Conservation (phyloP, 2,113 vertebrate genomes). For the Tachuris rubrigastra region DNA sequence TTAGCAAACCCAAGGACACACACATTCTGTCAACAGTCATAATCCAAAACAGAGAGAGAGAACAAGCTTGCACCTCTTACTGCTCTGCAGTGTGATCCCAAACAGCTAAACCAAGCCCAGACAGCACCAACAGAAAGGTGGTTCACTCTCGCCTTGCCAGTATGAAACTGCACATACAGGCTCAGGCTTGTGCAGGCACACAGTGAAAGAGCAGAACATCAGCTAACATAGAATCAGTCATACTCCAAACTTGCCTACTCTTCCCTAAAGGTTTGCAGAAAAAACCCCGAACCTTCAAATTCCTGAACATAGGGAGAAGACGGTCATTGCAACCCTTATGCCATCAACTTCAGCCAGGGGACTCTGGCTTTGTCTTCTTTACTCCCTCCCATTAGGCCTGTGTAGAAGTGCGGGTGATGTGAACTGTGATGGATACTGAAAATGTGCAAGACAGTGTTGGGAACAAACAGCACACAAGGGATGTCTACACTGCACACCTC, state of each 20-base stretch:
- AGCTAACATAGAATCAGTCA: neutral
- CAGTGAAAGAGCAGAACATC: neutral
- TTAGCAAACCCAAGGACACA: neutral
- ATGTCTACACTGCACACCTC: neutral
- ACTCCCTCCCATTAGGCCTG: neutral
- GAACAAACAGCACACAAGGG: neutral
- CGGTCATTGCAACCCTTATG: neutral
- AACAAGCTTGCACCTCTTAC: neutral
- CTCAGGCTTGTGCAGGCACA: neutral
- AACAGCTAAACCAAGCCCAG: neutral
- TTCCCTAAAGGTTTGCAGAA: neutral
- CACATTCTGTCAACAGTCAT: neutral
- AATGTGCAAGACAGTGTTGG: neutral
- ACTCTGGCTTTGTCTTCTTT: neutral
- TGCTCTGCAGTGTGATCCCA: neutral
- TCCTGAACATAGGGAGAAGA: neutral
- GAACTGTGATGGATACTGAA: neutral
- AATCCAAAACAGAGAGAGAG: neutral
- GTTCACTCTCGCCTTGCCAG: neutral
- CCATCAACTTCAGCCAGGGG: neutral
- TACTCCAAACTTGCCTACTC: neutral
- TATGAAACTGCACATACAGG: neutral
- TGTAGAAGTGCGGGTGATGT: neutral
- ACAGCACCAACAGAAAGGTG: neutral
- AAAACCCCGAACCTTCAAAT: neutral